Evolutionary conservation across 2,888 invertebrate species (phyloP).

Genomic region (Ophion ellenae): DNA sequence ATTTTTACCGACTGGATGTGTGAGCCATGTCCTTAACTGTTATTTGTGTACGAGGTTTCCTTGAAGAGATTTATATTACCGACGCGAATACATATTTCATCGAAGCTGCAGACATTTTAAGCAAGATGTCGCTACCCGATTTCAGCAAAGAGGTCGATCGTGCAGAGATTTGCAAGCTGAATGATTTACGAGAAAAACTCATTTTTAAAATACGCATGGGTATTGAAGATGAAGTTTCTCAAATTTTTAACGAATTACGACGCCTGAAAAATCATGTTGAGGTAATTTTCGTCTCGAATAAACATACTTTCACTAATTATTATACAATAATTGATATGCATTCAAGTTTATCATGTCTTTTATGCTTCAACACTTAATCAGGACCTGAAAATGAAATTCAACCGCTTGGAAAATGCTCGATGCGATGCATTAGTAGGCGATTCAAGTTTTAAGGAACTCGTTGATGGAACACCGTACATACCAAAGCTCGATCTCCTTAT

Average conservation of each 20-base stretch:
- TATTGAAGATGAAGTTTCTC: conserved; percentile 74
- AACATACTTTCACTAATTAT: neutral
- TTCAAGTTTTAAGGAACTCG: conserved; percentile 70
- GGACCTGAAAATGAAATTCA: conserved; percentile 75
- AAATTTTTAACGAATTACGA: conserved; percentile 66
- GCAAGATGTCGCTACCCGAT: conserved; percentile 59
- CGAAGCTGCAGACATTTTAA: neutral
- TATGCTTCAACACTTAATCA: conserved; percentile 52
- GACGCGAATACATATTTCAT: neutral
- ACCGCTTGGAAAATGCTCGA: conserved; percentile 72
- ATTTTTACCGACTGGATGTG: too few relatives aligned
- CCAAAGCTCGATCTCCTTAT: conserved; percentile 76
- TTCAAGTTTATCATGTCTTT: neutral
- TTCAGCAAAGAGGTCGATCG: conserved; percentile 74
- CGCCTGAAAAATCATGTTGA: conserved; percentile 73
- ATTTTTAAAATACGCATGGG: conserved; percentile 76
- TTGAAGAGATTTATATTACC: conserved; percentile 3
- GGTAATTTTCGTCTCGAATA: conserved; percentile 66
- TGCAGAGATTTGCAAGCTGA: conserved; percentile 71
- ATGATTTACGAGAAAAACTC: conserved; percentile 72
- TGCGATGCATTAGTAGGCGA: conserved; percentile 72
- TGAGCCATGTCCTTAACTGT: too few relatives aligned
- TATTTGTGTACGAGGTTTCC: too few relatives aligned
- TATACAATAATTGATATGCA: neutral
- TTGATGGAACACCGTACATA: conserved; percentile 74